phyloP scores from a whole-genome alignment of 2,888 invertebrate genomes.

The Bellardia pandia region DNA sequence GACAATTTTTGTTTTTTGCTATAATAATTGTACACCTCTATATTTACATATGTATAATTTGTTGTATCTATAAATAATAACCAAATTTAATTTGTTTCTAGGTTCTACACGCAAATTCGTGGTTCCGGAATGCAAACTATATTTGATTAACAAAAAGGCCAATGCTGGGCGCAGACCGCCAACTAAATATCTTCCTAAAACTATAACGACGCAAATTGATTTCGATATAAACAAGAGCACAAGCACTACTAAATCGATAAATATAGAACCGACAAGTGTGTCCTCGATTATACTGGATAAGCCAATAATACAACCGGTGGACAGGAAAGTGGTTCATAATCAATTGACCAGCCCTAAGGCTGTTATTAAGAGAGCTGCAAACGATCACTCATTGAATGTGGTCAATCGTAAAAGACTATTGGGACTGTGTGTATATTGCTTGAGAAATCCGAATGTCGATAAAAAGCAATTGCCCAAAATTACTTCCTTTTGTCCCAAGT shows the following conservation, averaged over 20 bases:
- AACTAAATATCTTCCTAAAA: not conserved
- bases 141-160: constrained; percentile 52
- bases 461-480: constrained; percentile 78
- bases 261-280: not conserved
- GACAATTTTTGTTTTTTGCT: not conserved
- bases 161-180: not conserved
- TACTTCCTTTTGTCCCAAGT: constrained; percentile 81
- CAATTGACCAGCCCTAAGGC: constrained; percentile 77
- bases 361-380: constrained; percentile 77
- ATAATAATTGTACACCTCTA: not conserved
- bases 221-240: not conserved
- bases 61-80: constrained; percentile 51
- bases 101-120: not conserved
- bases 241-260: not conserved
- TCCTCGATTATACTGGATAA: constrained; percentile 50
- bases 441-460: constrained; percentile 75
- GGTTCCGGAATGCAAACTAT: not conserved
- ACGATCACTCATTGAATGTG: constrained; percentile 80
- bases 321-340: constrained; percentile 37
- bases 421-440: constrained; percentile 83
- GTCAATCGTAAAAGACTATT: constrained; percentile 81
- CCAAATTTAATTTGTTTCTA: constrained; percentile 39
- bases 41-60: not conserved
- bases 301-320: constrained; percentile 47
- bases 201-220: constrained; percentile 2